Evolutionary conservation across 2,797 vertebrate genomes (phyloP).

Genomic region (Brachyrhaphis roseni): DNA sequence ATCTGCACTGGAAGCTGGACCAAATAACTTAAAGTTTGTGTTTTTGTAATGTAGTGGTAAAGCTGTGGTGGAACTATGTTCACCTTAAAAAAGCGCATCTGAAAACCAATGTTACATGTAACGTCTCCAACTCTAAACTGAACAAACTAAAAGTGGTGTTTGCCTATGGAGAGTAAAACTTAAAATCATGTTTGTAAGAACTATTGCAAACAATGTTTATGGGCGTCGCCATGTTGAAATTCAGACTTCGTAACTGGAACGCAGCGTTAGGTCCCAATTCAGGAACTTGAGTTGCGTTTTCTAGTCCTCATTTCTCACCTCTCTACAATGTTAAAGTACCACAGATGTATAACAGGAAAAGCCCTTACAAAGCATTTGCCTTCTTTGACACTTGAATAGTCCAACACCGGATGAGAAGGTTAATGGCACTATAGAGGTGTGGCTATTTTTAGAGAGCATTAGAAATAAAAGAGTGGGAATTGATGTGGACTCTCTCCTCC

Average conservation of each 20-base stretch:
- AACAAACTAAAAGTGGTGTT: too few relatives aligned
- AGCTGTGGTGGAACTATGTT: too few relatives aligned
- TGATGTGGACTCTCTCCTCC: background rate
- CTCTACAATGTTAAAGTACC: background rate
- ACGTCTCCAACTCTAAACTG: too few relatives aligned
- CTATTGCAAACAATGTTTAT: too few relatives aligned
- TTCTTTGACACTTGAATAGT: background rate
- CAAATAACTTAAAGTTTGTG: too few relatives aligned
- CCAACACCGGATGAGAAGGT: background rate
- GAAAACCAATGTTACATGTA: too few relatives aligned
- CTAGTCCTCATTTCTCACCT: background rate
- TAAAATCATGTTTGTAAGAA: too few relatives aligned
- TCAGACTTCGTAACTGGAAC: background rate
- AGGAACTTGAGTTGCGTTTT: background rate
- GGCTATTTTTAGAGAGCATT: background rate
- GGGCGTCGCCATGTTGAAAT: too few relatives aligned
- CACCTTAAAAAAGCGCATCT: too few relatives aligned
- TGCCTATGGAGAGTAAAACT: too few relatives aligned
- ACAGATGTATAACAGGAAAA: background rate
- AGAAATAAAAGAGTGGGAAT: background rate
- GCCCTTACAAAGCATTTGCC: background rate
- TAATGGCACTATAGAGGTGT: background rate
- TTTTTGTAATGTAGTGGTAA: too few relatives aligned
- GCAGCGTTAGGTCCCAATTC: background rate
- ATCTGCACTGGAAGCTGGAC: too few relatives aligned